Base-by-base conservation (phyloP, 2,113 vertebrate species). In the Halichoeres trimaculatus region DNA sequence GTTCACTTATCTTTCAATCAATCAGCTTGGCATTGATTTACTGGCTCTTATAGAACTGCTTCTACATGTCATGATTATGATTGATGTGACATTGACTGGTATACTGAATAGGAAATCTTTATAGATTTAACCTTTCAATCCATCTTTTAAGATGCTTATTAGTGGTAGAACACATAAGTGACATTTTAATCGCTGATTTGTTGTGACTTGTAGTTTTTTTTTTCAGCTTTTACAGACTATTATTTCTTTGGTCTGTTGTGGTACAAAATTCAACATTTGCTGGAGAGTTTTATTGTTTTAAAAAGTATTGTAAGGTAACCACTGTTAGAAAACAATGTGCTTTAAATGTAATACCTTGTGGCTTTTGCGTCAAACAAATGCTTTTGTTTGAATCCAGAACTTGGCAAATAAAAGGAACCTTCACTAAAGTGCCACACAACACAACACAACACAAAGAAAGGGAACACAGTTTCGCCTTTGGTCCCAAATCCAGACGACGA, bases 1-100 rank as follows among this genome's bases (percentile, higher is more conserved):
- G 30, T 17, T 63, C 30, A 55, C 30, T 70, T 23, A 52, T 64
- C 36, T 70, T 78, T 71, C 26, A 59, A 40, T 60, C 30, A 52
- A 48, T 17, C 26, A 48, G 24, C 61, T 54, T 65, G 47, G 26
- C 52, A 55, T 57, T 48, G 19, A 41, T 61, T 38, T 14, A 22
- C 36, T 34, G 8, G 2, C 35, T 51, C 20, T 50, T 70, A 41
- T 16, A 13, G 41, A 13, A 3, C 40, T 40, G 38, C 38, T 43
- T 43, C 14, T 14, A 43, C 40, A 4, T 43, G 13, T 43, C 41
- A 16, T 5, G 30, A 30, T 30, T 30, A 43, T 6, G 41, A 30
- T 30, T 30, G 30, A 30, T 43, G 13, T 3, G 16, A 16, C 41
- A 43, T 43, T 14, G 41, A 43, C 12, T 14, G 16, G 14, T 43